Evolutionary conservation across 2,888 invertebrate species (phyloP).

Genomic region (Chesias legatella): DNA sequence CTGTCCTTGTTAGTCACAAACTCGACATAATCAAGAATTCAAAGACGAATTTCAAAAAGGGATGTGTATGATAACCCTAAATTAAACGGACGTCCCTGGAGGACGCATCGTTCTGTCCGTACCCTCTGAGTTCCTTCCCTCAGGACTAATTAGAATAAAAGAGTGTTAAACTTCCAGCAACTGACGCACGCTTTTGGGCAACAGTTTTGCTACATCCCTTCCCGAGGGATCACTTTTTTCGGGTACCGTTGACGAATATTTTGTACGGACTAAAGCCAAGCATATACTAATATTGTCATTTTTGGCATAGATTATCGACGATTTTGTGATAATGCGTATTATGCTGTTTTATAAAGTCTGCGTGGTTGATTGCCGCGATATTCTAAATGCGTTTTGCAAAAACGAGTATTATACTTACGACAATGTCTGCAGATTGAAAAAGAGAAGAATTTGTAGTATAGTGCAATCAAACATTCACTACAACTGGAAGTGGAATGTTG

Average conservation of each 20-base stretch:
- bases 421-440: too few relatives aligned
- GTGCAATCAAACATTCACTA: too few relatives aligned
- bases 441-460: too few relatives aligned
- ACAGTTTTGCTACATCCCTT: conserved; percentile 36
- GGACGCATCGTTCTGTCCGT: conserved; percentile 45
- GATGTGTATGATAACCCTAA: conserved; percentile 41
- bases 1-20: conserved; percentile 7
- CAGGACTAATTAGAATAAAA: conserved; percentile 71
- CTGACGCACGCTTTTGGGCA: conserved; percentile 54
- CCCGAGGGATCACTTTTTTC: conserved; percentile 34
- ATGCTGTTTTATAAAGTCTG: too few relatives aligned
- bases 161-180: conserved; percentile 66
- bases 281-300: conserved; percentile 1
- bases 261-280: conserved; percentile 26
- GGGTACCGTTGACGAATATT: conserved; percentile 41
- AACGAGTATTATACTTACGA: too few relatives aligned
- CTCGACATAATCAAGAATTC: conserved; percentile 16
- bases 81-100: conserved; percentile 50
- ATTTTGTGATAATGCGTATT: neutral
- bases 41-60: conserved; percentile 23
- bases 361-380: too few relatives aligned
- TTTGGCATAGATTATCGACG: too few relatives aligned
- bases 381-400: too few relatives aligned
- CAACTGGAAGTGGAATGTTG: too few relatives aligned
- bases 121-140: conserved; percentile 52